Base-by-base conservation (phyloP, 2,113 vertebrate genomes). In the Strix uralensis region DNA sequence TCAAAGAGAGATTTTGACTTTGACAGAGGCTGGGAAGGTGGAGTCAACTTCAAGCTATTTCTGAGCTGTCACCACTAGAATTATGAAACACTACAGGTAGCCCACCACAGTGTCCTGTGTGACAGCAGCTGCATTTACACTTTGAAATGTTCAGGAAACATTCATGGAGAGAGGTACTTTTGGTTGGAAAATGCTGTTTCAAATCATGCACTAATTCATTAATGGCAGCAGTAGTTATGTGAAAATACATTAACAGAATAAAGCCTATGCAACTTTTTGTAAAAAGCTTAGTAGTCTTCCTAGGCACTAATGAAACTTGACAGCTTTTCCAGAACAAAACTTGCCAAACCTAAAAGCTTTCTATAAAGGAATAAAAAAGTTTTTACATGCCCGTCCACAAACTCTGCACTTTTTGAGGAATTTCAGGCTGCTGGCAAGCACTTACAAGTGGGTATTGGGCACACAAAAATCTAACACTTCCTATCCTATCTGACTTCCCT, bases 181-280 rank as follows among this genome's bases (percentile, higher is more conserved):
- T 58, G 23, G 15, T 32, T 81, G 67, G 47, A 86, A 89, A 94
- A 86, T 57, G n/a, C 40, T 61, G 21, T 88, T 90, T 88, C 54
- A 69, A 44, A 73, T 86, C 58, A 49, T 38, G 54, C 36, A 57
- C 65, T 46, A 83, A 70, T 63, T 54, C 42, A 47, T 46, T 79
- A 47, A 87, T 29, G 15, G 72, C 54, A 86, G 72, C 26, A 94
- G 42, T 9, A 89, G 55, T 78, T 78, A 42, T 6, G 15, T 32
- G 61, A 72, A 92, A 95, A 89, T 30, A 67, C 15, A 92, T 78
- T 91, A 84, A 92, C 47, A 75, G 65, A 94, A 91, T 47, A 81
- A 91, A 91, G 69, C 12, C 38, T 52, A 42, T 11, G 9, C 8
- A 26, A 9, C 69, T 86, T 65, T 63, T 62, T 44, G 8, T 20